phyloP scores from a whole-genome alignment of 2,888 invertebrate genomes.

The Argyresthia goedartella region DNA sequence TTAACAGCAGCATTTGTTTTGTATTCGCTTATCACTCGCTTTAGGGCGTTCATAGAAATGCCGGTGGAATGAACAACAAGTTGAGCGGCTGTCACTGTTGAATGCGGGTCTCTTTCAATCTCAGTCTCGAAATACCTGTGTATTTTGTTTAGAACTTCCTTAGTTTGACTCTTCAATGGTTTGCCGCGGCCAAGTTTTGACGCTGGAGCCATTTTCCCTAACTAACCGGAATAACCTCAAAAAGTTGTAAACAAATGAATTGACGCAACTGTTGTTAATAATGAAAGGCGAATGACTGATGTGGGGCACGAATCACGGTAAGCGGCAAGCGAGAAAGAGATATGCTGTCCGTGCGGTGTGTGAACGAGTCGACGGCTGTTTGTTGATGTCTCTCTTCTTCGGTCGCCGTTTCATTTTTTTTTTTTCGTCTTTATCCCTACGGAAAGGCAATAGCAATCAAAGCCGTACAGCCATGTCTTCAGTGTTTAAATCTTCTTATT shows the following conservation, averaged over 20 bases:
- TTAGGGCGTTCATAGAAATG: slow-evolving; percentile 23
- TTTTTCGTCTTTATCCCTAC: too few species aligned
- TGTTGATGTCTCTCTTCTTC: too few species aligned
- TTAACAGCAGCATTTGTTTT: slow-evolving; percentile 14
- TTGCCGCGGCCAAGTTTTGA: slow-evolving; percentile 24
- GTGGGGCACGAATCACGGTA: slow-evolving; percentile 3
- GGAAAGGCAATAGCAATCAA: too few species aligned
- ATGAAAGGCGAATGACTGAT: slow-evolving; percentile 26
- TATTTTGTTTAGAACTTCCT: slow-evolving; percentile 23
- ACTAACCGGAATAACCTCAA: slow-evolving; percentile 12
- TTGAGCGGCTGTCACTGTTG: slow-evolving; percentile 23
- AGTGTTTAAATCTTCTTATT: too few species aligned
- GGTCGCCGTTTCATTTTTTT: too few species aligned
- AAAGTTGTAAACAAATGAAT: slow-evolving; percentile 12
- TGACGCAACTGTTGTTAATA: slow-evolving; percentile 24
- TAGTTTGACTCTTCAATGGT: slow-evolving; percentile 24
- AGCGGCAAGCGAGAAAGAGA: not conserved
- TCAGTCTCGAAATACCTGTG: slow-evolving; percentile 24
- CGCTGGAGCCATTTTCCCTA: slow-evolving; percentile 18
- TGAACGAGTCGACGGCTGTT: too few species aligned
- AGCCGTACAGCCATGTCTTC: too few species aligned
- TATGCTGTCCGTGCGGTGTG: not conserved
- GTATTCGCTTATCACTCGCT: slow-evolving; percentile 19
- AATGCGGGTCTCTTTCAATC: slow-evolving; percentile 23
- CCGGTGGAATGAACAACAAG: slow-evolving; percentile 26